Conservation (phyloP, 2,797 vertebrate genomes). For the Oceanodroma leucorhoa region DNA sequence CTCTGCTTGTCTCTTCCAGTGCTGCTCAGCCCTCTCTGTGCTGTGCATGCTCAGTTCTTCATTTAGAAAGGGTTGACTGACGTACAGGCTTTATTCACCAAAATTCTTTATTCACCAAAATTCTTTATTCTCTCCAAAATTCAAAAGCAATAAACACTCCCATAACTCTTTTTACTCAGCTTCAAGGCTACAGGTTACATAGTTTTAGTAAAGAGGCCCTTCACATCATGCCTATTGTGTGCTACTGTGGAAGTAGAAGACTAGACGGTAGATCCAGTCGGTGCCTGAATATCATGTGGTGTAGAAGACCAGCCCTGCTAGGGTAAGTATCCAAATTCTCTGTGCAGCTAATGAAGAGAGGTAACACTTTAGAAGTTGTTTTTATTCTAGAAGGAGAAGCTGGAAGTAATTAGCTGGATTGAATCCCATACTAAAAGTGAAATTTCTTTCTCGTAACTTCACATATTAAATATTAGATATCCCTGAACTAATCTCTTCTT, state of each 20-base stretch:
- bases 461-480: neutral
- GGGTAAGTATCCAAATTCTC: neutral
- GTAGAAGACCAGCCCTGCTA: neutral
- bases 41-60: neutral
- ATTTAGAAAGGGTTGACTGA: neutral
- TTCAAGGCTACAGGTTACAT: neutral
- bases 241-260: neutral
- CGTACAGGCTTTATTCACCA: neutral
- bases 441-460: neutral
- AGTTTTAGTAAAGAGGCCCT: neutral
- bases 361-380: neutral
- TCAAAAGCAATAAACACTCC: neutral
- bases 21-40: neutral
- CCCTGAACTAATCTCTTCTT: neutral
- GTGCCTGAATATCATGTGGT: neutral
- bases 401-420: neutral
- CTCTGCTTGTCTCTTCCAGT: neutral
- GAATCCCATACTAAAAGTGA: neutral
- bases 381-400: neutral
- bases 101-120: no score
- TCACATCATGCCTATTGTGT: neutral
- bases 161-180: neutral
- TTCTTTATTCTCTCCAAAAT: neutral
- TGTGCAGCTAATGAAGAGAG: neutral
- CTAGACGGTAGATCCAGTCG: neutral